These are phyloP conservation scores for Colossoma macropomum DNA, from an alignment of 2,113 vertebrate species.

Conservation along the genomic window DNA sequence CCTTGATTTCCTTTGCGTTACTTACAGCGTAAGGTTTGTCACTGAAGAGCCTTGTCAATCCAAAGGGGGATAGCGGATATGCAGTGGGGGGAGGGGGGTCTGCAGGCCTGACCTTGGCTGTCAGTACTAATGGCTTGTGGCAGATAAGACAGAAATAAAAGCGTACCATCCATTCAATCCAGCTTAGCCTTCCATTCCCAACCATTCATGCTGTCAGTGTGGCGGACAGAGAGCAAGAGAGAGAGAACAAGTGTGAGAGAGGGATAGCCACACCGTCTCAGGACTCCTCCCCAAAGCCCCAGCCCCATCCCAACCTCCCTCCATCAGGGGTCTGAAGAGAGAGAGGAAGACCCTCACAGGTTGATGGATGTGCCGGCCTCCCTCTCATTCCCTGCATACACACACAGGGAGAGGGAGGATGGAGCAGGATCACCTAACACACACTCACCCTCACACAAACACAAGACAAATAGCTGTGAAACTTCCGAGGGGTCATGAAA, in stretches of 20 bases:
- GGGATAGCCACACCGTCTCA: constrained; percentile 76
- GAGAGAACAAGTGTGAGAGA: neutral
- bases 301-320: constrained; percentile 47
- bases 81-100: neutral
- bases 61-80: constrained; percentile 31
- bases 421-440: constrained; percentile 1
- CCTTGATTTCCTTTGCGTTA: constrained; percentile 50
- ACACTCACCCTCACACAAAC: constrained; percentile 24
- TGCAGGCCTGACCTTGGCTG: constrained; percentile 16
- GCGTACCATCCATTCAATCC: constrained; percentile 29
- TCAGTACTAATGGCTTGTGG: constrained; percentile 58
- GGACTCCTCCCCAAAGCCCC: constrained; percentile 56
- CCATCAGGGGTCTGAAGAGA: constrained; percentile 63
- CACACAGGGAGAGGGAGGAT: constrained; percentile 18
- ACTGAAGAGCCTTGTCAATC: constrained; percentile 49
- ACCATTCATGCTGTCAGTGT: constrained; percentile 70
- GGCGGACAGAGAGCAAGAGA: constrained; percentile 46
- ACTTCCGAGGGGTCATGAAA: constrained; percentile 75
- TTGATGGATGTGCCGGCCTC: constrained; percentile 24
- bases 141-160: constrained; percentile 63
- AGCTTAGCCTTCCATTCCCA: constrained; percentile 65
- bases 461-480: constrained; percentile 74
- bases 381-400: constrained; percentile 4
- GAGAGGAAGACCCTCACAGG: constrained; percentile 45
- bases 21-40: constrained; percentile 55